A percentile compares a stretch with the other conserved stretches of the same genome.
These are phyloP conservation scores for Lithosia quadra DNA, from an alignment of 2,888 invertebrate genomes.

Conservation along the genomic window DNA sequence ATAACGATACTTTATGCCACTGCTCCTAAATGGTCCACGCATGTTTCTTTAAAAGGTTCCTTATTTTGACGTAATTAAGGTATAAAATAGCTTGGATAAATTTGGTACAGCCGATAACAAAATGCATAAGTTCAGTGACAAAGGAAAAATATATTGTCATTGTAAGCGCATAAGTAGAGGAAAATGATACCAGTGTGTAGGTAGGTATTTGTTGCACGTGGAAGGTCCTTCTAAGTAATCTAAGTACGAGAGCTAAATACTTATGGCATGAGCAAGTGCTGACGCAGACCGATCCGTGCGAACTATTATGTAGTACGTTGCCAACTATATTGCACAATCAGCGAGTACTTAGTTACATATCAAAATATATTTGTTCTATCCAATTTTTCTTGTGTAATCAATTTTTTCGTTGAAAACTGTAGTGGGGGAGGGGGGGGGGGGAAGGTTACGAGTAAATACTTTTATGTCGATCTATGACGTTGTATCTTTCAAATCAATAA, in stretches of 20 bases:
- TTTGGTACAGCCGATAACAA: constrained; percentile 45
- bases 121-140: constrained; percentile 58
- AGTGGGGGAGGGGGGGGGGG: too few relatives aligned
- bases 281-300: constrained; percentile 50
- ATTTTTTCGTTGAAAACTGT: background rate
- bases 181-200: constrained; percentile 68
- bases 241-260: constrained; percentile 54
- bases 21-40: constrained; percentile 50
- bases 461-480: background rate
- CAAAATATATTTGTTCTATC: background rate
- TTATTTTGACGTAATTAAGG: constrained; percentile 40
- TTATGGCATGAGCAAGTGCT: constrained; percentile 55
- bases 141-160: constrained; percentile 67
- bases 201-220: constrained; percentile 65
- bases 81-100: constrained; percentile 30
- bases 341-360: background rate
- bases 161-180: constrained; percentile 65
- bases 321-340: constrained; percentile 61
- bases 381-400: background rate
- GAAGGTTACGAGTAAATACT: too few relatives aligned
- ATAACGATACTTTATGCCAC: constrained; percentile 65
- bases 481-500: background rate
- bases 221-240: constrained; percentile 70
- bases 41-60: constrained; percentile 30
- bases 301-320: constrained; percentile 54